Evolutionary conservation across 2,113 vertebrate genomes (phyloP).

Genomic region (Trachemys scripta): DNA sequence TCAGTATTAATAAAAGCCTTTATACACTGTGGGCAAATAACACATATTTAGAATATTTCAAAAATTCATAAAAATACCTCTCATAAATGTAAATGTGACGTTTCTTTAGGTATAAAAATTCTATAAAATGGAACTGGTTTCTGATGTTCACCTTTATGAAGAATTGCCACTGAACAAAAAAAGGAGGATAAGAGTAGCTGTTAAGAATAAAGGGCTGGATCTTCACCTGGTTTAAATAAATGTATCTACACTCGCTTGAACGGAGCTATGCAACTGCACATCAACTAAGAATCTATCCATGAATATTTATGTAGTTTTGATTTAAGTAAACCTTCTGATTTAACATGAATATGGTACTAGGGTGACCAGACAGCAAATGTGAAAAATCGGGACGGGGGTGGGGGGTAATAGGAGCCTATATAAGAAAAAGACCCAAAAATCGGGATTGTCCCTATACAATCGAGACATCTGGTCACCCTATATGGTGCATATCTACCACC

Average conservation of each 20-base stretch:
- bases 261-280: neutral
- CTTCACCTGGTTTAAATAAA: neutral
- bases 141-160: neutral
- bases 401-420: too few species aligned
- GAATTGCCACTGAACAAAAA: neutral
- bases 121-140: neutral
- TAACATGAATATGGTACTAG: neutral
- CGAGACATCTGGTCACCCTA: too few species aligned
- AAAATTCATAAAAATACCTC: neutral
- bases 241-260: neutral
- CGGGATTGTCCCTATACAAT: too few species aligned
- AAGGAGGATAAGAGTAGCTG: neutral
- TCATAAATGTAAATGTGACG: neutral
- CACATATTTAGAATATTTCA: neutral
- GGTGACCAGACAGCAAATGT: too few species aligned
- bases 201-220: neutral
- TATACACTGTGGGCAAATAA: neutral
- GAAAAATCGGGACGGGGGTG: too few species aligned
- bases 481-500: neutral
- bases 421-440: too few species aligned
- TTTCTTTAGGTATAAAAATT: neutral
- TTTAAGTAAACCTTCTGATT: neutral
- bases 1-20: neutral
- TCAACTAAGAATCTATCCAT: neutral
- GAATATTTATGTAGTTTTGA: neutral